Evolutionary conservation across 2,113 vertebrate genomes (phyloP), one percentile per base, ranked within the genome.

Genomic region (Muscicapa adusta): DNA sequence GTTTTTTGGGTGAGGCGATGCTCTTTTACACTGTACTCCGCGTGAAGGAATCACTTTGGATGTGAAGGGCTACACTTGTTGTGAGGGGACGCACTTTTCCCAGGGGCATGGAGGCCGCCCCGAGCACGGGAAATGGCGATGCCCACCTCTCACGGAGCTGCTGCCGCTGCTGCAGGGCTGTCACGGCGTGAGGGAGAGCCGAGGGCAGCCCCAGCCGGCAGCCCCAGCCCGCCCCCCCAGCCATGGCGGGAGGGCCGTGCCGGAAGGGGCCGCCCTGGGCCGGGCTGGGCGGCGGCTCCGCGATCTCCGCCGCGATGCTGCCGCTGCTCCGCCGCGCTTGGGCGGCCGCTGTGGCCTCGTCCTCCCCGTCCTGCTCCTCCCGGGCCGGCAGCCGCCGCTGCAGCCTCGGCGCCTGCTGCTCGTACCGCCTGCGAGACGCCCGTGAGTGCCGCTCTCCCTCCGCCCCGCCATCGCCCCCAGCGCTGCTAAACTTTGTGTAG

Each of bases 381-480:
- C 67, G 31, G 68, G 8, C 6, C 28, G 81, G 90, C 23, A 85
- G 56, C 1, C 90, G 99, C 47, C 62, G 62, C 23, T 99, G 98
- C 93, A 98, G 98, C 93, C 96, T 99, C 36, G 93, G 97, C 5
- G 98, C 98, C n/a, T 97, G 97, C 91, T 99, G 98, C 84, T 98
- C 98, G 5, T 99, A 98, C 97, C 99, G 97, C 97, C 98, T 97
- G 84, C 97, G 98, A 57, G 97, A 98, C 51, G 98, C 97, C 91
- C 88, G 99, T 99, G 83, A 98, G 98, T 98, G 61, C 65, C n/a
- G 38, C 61, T 15, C 5, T 9, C 54, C 48, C 54, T 16, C 14
- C 10, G 43, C 19, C 62, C 62, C 33, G 28, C 68, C 9, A 3
- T 45, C 40, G 14, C 62, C 28, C 18, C 68, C 9, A 3, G 40